phyloP scores from a whole-genome alignment of 2,888 invertebrate genomes.

The Hirtodrosophila histrioides region DNA sequence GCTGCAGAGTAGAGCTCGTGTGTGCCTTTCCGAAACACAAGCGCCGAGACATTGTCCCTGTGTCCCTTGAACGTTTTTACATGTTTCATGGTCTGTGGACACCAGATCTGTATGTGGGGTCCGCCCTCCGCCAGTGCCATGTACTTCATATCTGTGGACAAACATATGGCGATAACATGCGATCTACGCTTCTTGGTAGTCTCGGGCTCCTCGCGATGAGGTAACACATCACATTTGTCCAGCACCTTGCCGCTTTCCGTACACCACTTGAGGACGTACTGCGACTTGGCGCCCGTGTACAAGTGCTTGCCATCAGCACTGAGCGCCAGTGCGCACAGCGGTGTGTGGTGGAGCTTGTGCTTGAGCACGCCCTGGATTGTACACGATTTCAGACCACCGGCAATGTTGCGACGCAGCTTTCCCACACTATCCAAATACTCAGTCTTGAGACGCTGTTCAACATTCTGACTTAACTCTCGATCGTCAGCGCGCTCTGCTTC shows the following conservation, averaged over 20 bases:
- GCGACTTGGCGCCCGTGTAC: conserved; percentile 95
- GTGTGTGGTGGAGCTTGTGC: conserved; percentile 91
- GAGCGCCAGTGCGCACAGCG: conserved; percentile 92
- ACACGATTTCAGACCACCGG: conserved; percentile 86
- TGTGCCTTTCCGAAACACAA: conserved; percentile 93
- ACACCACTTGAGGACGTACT: conserved; percentile 94
- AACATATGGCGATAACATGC: conserved; percentile 88
- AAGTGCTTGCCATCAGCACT: conserved; percentile 89
- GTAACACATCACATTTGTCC: conserved; percentile 84
- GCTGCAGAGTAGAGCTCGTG: conserved; percentile 93
- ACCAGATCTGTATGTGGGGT: conserved; percentile 92
- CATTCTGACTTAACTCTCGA: conserved; percentile 86
- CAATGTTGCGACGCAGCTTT: conserved; percentile 90
- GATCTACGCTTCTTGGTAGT: conserved; percentile 78
- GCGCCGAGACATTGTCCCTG: conserved; percentile 89
- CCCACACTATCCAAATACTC: conserved; percentile 95
- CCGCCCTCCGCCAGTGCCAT: conserved; percentile 90
- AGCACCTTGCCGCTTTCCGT: conserved; percentile 87
- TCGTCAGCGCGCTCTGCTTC: conserved; percentile 89
- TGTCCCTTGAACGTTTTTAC: conserved; percentile 93
- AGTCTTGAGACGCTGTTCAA: conserved; percentile 90
- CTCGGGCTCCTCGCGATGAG: conserved; percentile 83
- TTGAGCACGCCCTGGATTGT: conserved; percentile 86
- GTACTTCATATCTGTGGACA: conserved; percentile 92
- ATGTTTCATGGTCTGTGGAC: conserved; percentile 90